Base-by-base conservation (phyloP, 2,797 vertebrate species). In the Oreortyx pictus region DNA sequence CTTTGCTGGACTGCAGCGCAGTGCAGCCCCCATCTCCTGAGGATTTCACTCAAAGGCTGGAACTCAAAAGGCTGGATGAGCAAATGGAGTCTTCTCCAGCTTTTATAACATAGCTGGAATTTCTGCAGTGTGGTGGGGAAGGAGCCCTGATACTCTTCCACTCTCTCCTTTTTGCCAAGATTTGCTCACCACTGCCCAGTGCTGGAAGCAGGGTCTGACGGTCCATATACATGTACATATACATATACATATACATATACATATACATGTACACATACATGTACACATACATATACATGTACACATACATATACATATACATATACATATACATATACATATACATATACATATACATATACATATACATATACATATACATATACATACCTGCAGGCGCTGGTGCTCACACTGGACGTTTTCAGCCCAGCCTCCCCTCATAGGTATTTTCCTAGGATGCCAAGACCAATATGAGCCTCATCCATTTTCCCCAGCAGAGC, bases 401-500 rank as follows among this genome's bases (percentile, higher is more conserved):
- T 59, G 46, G 25, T 65, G 62, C 56, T 76, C 68, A 50, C 43
- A 91, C 72, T 37, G 73, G 23, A 67, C 44, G 20, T 68, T 90
- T 86, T 35, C 87, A 84, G 80, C 54, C 50, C 74, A 80, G 68
- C 80, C n/a, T 89, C 46, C 67, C 15, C 27, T 44, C 39, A 14
- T 0, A 86, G 61, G 49, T 86, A 57, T 84, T 65, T 64, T 74
- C 49, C 81, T 50, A 65, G 37, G 65, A 79, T 61, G 61, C 72
- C 7, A 3, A 74, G 67, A 71, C 52, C 33, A 78, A 23, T 20
- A 41, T 33, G 4, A 89, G 18, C 23, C 37, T 68, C 74, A 91
- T 91, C 74, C 50, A 47, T 95, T 87, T 89, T 96, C 44, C 47
- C 25, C 82, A 33, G 71, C 71, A 92, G 60, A 20, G 37, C 62